A percentile compares a stretch with the other conserved stretches of the same genome.
phyloP scores from a whole-genome alignment of 2,797 vertebrate genomes.

The Paramormyrops hopkinsi region DNA sequence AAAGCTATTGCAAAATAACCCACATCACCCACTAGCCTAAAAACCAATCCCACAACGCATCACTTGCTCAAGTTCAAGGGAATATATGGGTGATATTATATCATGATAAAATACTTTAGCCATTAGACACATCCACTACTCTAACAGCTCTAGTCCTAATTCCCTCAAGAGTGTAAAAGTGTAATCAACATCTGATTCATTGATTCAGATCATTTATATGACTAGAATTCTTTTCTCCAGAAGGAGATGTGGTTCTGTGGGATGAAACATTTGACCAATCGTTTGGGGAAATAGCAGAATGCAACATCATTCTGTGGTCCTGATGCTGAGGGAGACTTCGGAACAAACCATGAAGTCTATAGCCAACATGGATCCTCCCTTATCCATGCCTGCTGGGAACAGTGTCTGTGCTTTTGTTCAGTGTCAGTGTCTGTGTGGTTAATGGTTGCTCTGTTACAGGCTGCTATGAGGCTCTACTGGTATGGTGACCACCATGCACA shows the following conservation, averaged over 20 bases:
- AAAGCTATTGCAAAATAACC: not conserved
- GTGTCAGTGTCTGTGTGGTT: not conserved
- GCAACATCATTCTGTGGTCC: not conserved
- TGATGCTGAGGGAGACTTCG: not conserved
- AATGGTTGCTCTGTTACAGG: not conserved
- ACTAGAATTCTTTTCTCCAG: constrained; percentile 23
- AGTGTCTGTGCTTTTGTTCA: not conserved
- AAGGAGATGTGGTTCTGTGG: not conserved
- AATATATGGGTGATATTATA: not conserved
- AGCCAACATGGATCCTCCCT: not conserved
- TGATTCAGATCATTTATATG: constrained; percentile 20
- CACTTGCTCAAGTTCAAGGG: not conserved
- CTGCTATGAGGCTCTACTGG: not conserved
- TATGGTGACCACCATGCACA: not conserved
- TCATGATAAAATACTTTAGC: not conserved
- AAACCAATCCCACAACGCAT: not conserved
- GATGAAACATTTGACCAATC: not conserved
- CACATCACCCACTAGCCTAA: not conserved
- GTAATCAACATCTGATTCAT: not conserved
- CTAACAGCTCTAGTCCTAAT: not conserved
- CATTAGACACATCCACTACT: not conserved
- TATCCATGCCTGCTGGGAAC: not conserved
- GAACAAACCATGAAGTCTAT: not conserved
- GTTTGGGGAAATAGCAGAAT: not conserved
- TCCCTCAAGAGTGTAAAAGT: not conserved